These are phyloP conservation scores for Cryptoleucopteryx plumbea DNA, from an alignment of 2,113 vertebrate genomes.

Conservation along the genomic window DNA sequence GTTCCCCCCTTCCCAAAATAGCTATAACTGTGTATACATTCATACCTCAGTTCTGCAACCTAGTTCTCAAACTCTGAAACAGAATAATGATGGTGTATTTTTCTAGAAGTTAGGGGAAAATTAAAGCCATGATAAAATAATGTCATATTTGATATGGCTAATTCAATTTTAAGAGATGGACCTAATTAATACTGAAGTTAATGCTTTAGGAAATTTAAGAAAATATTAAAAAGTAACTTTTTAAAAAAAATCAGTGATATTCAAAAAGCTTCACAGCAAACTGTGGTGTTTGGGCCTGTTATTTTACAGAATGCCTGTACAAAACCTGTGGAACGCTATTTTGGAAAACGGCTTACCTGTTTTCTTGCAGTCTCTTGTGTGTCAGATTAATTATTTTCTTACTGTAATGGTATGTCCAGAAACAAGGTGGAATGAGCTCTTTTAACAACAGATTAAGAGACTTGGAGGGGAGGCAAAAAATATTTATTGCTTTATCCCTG, in stretches of 20 bases:
- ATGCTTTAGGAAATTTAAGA: not conserved
- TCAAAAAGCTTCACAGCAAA: not conserved
- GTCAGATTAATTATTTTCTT: not conserved
- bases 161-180: not conserved
- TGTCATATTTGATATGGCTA: not conserved
- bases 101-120: not conserved
- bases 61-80: not conserved
- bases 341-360: not conserved
- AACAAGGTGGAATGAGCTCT: not conserved
- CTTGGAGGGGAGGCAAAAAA: not conserved
- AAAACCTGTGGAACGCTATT: not conserved
- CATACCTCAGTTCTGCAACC: not conserved
- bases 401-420: not conserved
- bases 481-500: not conserved
- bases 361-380: not conserved
- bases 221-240: not conserved
- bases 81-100: not conserved
- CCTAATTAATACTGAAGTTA: too few species aligned
- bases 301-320: accelerated
- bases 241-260: not conserved
- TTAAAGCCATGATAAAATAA: not conserved
- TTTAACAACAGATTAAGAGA: not conserved
- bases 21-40: not conserved
- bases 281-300: not conserved
- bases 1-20: not conserved